These are phyloP conservation scores for Caenorhabditis japonica DNA, from an alignment of 2,888 invertebrate species.

Conservation along the genomic window DNA sequence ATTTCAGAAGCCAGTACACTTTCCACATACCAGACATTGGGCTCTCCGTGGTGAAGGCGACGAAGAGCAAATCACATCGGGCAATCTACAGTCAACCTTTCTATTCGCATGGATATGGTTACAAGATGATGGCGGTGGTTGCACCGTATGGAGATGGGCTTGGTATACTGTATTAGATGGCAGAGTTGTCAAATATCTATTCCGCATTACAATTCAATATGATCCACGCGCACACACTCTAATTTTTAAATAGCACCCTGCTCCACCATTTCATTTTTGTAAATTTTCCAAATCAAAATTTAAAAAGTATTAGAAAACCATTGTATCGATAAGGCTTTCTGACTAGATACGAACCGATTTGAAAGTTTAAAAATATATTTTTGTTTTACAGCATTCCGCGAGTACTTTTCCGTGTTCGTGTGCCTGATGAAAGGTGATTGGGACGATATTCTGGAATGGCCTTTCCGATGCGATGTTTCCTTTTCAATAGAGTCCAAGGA, in stretches of 20 bases:
- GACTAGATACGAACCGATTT: too few relatives aligned
- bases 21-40: slow-evolving; percentile 50
- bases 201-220: too few relatives aligned
- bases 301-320: too few relatives aligned
- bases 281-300: too few relatives aligned
- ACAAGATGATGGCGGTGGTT: slow-evolving; percentile 44
- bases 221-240: too few relatives aligned
- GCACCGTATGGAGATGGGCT: slow-evolving; percentile 49
- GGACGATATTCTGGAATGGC: slow-evolving; percentile 49
- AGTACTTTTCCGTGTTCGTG: slow-evolving; percentile 46
- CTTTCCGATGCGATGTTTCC: slow-evolving; percentile 37
- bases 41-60: slow-evolving; percentile 41
- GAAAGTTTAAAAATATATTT: too few relatives aligned
- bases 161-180: slow-evolving; percentile 2
- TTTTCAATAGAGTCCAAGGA: slow-evolving; percentile 37
- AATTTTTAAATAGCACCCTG: too few relatives aligned
- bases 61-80: slow-evolving; percentile 36
- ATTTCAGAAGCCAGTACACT: slow-evolving; percentile 33
- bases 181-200: not conserved
- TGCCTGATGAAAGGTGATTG: slow-evolving; percentile 47
- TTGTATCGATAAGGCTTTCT: too few relatives aligned
- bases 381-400: slow-evolving; percentile 51
- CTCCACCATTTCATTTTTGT: too few relatives aligned
- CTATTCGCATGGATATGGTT: slow-evolving; percentile 47
- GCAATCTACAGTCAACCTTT: slow-evolving; percentile 47